Base-by-base conservation (phyloP, 2,888 invertebrate species). In the Stenodema calcarata region DNA sequence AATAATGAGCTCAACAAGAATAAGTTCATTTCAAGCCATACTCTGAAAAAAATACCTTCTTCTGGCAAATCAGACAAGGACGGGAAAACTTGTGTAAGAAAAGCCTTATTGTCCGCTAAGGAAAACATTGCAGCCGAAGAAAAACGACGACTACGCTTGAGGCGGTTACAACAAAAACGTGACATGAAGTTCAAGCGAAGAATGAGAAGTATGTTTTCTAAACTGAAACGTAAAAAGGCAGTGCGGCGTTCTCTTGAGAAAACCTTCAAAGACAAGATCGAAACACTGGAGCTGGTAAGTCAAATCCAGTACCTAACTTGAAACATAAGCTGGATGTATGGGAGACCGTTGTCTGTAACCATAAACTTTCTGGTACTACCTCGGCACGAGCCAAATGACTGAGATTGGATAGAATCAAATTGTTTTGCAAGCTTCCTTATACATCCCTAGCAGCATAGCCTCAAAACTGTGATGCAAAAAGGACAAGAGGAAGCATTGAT, bases 201-300 rank as follows among this genome's bases (percentile, higher is more conserved):
- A 75, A 27, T 84, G 47, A 84, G 47, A 75, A 54, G 73, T 23
- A 42, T 84, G 27, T 50, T 84, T 16, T 54, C 73, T 1, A 84
- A 84, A 18, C 18, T 84, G 50, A 84, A 84, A 23, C 30, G 84
- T 14, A 47, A 73, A 42, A 11, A 44, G 16, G 35, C 73, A 23
- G 27, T 47, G 9, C n/a, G 84, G 12, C 70, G 73, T 16, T 28
- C 73, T 47, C 47, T 84, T 6, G 84, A 84, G n/a, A 84, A 84
- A 73, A 44, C 84, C 4, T 84, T 84, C 84, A 84, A 84, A 28
- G 84, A 84, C 23, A 84, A 84, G 73, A 70, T 84, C 27, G 84
- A 84, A 18, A 84, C 84, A 6, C 18, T 84, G 3, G 82, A 82
- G 30, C 41, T 82, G 82, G 82, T 82, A 14, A 69, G 82, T 82